Base-by-base conservation (phyloP, 2,113 vertebrate species). In the Astatoreochromis straeleni region DNA sequence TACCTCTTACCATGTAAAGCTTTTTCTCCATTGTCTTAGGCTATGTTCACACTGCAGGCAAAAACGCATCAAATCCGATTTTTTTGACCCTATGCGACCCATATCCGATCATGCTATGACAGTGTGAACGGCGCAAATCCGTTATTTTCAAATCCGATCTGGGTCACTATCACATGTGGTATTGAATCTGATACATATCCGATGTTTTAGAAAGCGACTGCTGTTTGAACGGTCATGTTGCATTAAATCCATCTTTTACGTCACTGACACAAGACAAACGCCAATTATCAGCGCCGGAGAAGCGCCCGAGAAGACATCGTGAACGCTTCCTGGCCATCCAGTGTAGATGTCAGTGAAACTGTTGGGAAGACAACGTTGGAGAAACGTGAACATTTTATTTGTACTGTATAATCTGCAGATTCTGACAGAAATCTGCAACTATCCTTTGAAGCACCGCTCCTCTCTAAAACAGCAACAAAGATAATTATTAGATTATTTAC, bases 151-250 rank as follows among this genome's bases (percentile, higher is more conserved):
- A 29, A 57, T 3, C 24, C 1, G 4, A 57, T 2, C 2, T 16
- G 13, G 4, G 55, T 57, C 7, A 16, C 24, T 9, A 29, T 29
- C 0, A 4, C 2, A 29, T 57, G 55, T 5, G 13, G 55, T 57
- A 0, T 13, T 57, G 55, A 57, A 57, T 16, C 3, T 0, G 4
- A 57, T 57, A 57, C 55, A 16, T 57, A 57, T 29, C 55, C 0
- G 13, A 57, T 29, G 55, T 57, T 9, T 57, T 3, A 29, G 24
- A 57, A 2, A 16, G 24, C 12, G 13, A 16, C 55, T 57, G 13
- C 13, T 29, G 7, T 57, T 2, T 29, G 24, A 57, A 24, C 0
- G 4, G 54, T 57, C 24, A 57, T 0, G 54, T 57, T 7, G 6
- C 53, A 55, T 4, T 55, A 24, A 24, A 55, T 24, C 11, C 0